Evolutionary conservation across 2,888 invertebrate genomes (phyloP).

Genomic region (Coleophora deauratella): DNA sequence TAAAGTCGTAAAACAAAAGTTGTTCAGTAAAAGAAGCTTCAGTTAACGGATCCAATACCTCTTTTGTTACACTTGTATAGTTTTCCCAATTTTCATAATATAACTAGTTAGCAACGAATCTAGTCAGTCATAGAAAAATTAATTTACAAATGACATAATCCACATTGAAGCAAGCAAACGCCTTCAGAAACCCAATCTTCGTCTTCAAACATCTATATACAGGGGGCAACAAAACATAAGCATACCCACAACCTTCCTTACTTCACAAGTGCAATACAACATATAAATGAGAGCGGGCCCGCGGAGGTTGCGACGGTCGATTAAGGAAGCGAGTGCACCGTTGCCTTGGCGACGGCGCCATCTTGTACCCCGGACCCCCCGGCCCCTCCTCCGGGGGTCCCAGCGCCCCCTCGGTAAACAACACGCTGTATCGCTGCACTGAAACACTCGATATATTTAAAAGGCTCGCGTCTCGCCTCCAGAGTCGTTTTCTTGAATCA

Average conservation of each 20-base stretch:
- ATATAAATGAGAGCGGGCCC: slow-evolving; percentile 55
- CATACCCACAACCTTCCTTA: slow-evolving; percentile 24
- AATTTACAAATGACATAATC: too few relatives aligned
- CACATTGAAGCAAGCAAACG: too few relatives aligned
- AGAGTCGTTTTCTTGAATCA: slow-evolving; percentile 41
- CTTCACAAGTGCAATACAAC: slow-evolving; percentile 61
- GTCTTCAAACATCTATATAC: slow-evolving; percentile 1
- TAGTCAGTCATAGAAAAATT: too few relatives aligned
- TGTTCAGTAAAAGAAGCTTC: too few relatives aligned
- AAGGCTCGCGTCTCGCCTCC: slow-evolving; percentile 48
- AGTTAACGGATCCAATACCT: too few relatives aligned
- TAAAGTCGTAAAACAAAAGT: too few relatives aligned
- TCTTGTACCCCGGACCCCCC: slow-evolving; percentile 49
- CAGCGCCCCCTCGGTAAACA: slow-evolving; percentile 58
- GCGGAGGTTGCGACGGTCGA: slow-evolving; percentile 64
- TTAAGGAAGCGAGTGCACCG: slow-evolving; percentile 73
- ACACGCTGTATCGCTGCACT: slow-evolving; percentile 69
- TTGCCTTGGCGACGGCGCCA: slow-evolving; percentile 70
- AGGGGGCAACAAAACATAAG: slow-evolving; percentile 34
- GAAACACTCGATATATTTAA: slow-evolving; percentile 71
- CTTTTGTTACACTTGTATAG: too few relatives aligned
- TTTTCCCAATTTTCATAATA: too few relatives aligned
- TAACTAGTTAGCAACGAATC: too few relatives aligned
- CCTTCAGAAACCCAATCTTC: too few relatives aligned
- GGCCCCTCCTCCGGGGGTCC: slow-evolving; percentile 21